phyloP scores from a whole-genome alignment of 2,888 invertebrate species.

The Heliconius hortense region DNA sequence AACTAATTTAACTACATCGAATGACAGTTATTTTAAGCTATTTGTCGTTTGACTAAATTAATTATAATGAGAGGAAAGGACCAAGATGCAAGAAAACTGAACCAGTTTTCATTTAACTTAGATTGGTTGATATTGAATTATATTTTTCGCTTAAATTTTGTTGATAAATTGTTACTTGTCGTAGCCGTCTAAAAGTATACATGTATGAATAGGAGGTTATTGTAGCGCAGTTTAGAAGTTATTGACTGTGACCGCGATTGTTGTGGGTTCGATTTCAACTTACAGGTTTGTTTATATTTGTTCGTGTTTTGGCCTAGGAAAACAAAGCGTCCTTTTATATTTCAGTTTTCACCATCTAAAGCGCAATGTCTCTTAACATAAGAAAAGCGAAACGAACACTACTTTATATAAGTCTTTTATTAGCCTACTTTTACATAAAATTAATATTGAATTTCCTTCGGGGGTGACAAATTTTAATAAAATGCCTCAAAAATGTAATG shows the following conservation, averaged over 20 bases:
- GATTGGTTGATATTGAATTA: background rate
- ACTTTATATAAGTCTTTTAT: too few species aligned
- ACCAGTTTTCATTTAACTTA: conserved; percentile 17
- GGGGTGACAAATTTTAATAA: background rate
- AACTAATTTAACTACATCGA: background rate
- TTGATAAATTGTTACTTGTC: background rate
- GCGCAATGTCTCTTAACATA: too few species aligned
- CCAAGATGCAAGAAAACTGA: background rate
- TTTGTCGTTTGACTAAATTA: conserved; percentile 17
- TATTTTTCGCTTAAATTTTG: background rate
- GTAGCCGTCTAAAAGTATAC: background rate
- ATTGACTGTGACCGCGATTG: background rate
- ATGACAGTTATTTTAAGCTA: conserved; percentile 9
- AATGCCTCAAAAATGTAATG: background rate
- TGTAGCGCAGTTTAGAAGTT: background rate
- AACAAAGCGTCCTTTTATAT: background rate
- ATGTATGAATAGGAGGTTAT: background rate
- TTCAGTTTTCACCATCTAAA: background rate
- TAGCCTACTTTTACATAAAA: background rate
- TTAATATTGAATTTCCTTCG: background rate
- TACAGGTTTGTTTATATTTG: background rate
- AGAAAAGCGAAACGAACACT: too few species aligned
- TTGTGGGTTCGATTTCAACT: background rate
- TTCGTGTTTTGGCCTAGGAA: background rate
- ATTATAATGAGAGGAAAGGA: conserved; percentile 22